Conservation (phyloP, 2,113 vertebrate species). For the Callipepla californica region DNA sequence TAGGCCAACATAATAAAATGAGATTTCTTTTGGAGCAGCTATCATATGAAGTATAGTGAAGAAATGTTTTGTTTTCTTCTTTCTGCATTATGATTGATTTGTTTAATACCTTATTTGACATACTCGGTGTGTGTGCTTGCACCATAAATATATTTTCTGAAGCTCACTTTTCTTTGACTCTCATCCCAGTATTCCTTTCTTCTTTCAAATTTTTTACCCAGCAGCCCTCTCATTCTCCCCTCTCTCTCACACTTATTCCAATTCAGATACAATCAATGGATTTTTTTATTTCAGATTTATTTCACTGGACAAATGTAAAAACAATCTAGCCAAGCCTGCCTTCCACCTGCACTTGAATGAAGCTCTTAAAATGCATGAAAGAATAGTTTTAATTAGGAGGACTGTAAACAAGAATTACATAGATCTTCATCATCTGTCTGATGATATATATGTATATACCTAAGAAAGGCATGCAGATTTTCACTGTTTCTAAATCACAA, state of each 20-base stretch:
- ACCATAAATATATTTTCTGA: background rate
- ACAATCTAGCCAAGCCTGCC: background rate
- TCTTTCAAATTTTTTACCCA: background rate
- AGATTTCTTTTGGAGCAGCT: background rate
- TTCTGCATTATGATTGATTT: background rate
- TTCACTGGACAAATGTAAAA: slow-evolving; percentile 8
- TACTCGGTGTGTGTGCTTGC: background rate
- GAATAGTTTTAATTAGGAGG: slow-evolving; percentile 28
- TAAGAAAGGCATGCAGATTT: background rate
- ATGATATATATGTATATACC: background rate
- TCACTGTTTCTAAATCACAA: slow-evolving; percentile 6
- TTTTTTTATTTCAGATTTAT: slow-evolving; percentile 1
- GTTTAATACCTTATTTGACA: background rate
- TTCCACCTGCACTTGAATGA: slow-evolving; percentile 4
- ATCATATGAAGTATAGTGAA: background rate
- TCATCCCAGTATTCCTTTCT: background rate
- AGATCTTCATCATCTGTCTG: background rate
- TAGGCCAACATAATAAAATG: background rate
- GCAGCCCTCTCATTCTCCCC: background rate
- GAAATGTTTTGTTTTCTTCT: background rate
- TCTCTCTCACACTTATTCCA: background rate
- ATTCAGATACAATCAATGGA: slow-evolving; percentile 9
- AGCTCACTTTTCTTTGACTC: background rate
- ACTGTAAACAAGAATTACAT: background rate
- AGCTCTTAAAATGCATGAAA: background rate